Conservation (phyloP, 2,113 vertebrate species). For the Lepidothrix coronata region DNA sequence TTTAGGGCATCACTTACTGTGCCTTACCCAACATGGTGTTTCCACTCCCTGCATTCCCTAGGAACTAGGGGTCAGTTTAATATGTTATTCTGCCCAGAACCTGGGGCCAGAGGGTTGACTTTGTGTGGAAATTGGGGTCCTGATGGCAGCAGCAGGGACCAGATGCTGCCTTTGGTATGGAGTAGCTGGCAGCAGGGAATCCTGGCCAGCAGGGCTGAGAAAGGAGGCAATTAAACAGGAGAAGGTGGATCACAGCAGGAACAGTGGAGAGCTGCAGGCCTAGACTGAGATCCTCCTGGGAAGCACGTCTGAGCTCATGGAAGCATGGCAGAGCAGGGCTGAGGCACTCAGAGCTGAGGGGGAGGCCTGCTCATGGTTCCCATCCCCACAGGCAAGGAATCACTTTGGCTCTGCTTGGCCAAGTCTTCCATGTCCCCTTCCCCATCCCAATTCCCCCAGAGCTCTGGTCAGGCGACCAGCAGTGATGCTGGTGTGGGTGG, state of each 20-base stretch:
- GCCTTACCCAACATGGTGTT: not conserved
- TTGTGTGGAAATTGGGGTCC: not conserved
- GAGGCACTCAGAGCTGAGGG: not conserved
- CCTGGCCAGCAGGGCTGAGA: not conserved
- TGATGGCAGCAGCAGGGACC: not conserved
- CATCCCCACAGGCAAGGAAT: not conserved
- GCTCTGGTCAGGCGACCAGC: not conserved
- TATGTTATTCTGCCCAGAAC: not conserved
- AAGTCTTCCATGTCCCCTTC: not conserved
- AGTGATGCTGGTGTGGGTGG: not conserved
- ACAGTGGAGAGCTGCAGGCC: not conserved
- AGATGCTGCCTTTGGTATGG: fast-evolving
- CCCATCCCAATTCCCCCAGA: fast-evolving
- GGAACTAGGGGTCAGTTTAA: not conserved
- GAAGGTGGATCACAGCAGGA: not conserved
- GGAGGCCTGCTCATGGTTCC: not conserved
- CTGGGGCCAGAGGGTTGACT: not conserved
- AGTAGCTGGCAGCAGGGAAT: not conserved
- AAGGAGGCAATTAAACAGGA: not conserved
- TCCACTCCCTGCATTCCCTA: not conserved
- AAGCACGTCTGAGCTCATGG: not conserved
- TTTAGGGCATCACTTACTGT: not conserved
- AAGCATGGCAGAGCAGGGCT: not conserved
- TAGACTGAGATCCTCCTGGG: not conserved
- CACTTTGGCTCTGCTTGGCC: not conserved